Base-by-base conservation (phyloP, 2,888 invertebrate species). In the Tipula unca region DNA sequence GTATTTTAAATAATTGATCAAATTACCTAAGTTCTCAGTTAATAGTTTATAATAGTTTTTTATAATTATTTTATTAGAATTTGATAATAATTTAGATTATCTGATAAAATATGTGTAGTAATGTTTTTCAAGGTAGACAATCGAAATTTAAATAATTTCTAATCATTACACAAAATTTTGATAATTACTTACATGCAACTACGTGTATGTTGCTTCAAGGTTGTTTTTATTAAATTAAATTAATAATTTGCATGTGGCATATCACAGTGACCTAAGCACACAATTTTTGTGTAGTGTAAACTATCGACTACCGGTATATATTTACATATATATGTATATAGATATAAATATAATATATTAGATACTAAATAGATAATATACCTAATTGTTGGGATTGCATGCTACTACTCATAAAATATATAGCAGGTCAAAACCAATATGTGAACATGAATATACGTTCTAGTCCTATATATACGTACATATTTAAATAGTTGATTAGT, bases 381-480 rank as follows among this genome's bases (percentile, higher is more conserved):
- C 13, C 8, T 69, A 69, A 69, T 69, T 69, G 69, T 69, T 25
- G 10, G 69, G 25, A 10, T 69, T 69, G 25, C 69, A 25, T 69
- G 69, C 69, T 14, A 69, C 25, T 69, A 69, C 2, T 48, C 8
- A 69, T 20, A 69, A 69, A 25, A 69, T 69, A 13, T 69, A 69
- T 69, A 25, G 8, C 69, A 69, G 69, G 69, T 69, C 69, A 69
- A 69, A 25, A 69, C 69, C 69, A 69, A 69, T 69, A 69, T 25
- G 69, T 69, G 69, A 69, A 69, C 69, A 69, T 69, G 69, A 69
- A 69, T 48, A 39, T n/a, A n/a, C n/a, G n/a, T n/a, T n/a, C n/a
- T 48, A 4, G 48, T 48, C 17, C 48, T 48, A 48, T 48, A 48
- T 17, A 5, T 69, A 69, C 69, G 17, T 54, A 32, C 6, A 6